phyloP scores from a whole-genome alignment of 2,888 invertebrate species.

The Seladonia tumulorum region DNA sequence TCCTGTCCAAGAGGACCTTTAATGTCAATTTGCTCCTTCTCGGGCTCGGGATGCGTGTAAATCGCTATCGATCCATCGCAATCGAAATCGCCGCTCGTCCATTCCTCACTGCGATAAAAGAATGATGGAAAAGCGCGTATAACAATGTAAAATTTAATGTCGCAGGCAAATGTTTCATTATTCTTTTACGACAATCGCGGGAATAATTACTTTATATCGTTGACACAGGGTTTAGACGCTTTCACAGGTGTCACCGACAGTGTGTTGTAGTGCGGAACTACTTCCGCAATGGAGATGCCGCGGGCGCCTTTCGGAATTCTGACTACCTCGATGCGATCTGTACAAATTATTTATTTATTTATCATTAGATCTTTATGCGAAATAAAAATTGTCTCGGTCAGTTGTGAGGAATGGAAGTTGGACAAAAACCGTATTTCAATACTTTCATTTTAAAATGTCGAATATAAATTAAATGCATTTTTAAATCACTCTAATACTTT shows the following conservation, averaged over 20 bases:
- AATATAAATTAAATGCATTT: background rate
- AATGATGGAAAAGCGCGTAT: background rate
- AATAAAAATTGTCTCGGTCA: background rate
- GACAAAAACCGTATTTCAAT: background rate
- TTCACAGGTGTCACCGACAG: constrained; percentile 91
- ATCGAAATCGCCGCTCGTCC: constrained; percentile 92
- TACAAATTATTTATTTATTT: background rate
- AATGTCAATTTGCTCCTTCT: constrained; percentile 92
- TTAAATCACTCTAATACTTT: too few relatives aligned
- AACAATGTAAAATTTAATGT: background rate
- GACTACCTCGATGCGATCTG: constrained; percentile 87
- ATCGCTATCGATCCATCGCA: constrained; percentile 92
- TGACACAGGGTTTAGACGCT: constrained; percentile 90
- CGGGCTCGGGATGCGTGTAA: constrained; percentile 90
- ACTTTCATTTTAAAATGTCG: background rate
- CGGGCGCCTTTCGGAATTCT: constrained; percentile 91
- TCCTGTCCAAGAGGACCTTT: constrained; percentile 93
- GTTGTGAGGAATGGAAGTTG: background rate
- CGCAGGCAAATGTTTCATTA: background rate
- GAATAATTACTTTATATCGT: constrained; percentile 86
- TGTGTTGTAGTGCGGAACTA: constrained; percentile 85
- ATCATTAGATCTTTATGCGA: background rate
- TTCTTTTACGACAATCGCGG: background rate
- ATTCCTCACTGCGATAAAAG: constrained; percentile 86
- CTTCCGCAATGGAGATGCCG: constrained; percentile 91